Evolutionary conservation across 1,140 invertebrate species (phyloP), one percentile per base, ranked within the genome.

Genomic region (Brachionus koreanus): DNA sequence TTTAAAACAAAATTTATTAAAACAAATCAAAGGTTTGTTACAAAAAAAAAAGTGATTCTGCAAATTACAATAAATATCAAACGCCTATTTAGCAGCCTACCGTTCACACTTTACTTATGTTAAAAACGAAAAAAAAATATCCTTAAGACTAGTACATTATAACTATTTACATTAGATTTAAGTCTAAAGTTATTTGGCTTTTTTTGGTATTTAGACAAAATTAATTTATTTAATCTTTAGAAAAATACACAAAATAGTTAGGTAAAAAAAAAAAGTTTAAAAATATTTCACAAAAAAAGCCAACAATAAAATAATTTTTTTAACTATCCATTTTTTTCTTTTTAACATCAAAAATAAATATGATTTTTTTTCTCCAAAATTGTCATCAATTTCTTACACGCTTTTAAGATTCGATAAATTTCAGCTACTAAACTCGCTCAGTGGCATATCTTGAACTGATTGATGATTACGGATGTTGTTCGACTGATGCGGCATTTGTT

Each of bases 251-350:
- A 65, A 65, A 65, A 65, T 65, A 33, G n/a, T 25, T 16, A 33
- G 9, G 16, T 29, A 61, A 61, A 19, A 23, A 33, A 65, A 65
- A 65, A 65, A 65, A 65, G 13, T 35, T 25, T 7, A 25, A 65
- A 65, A 65, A 65, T 65, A 65, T 65, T 65, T 65, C 63, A 69
- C 35, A 69, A 69, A 69, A 69, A 69, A 69, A 69, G 35, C 29
- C 35, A 69, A 69, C 19, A 46, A 74, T 23, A 74, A 19, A 25
- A 25, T 13, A 39, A 7, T 42, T 39, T 39, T 39, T 43, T 39
- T n/a, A 67, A 33, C 35, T 67, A 39, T 72, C n/a, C 67, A 39
- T 16, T 39, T 39, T 39, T 72, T 72, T 43, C 2, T 16, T 19
- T 16, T 39, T 39, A 39, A 72, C 33, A 74, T 46, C 23, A 35